phyloP scores from a whole-genome alignment of 2,113 vertebrate genomes.

The Malurus elegans region DNA sequence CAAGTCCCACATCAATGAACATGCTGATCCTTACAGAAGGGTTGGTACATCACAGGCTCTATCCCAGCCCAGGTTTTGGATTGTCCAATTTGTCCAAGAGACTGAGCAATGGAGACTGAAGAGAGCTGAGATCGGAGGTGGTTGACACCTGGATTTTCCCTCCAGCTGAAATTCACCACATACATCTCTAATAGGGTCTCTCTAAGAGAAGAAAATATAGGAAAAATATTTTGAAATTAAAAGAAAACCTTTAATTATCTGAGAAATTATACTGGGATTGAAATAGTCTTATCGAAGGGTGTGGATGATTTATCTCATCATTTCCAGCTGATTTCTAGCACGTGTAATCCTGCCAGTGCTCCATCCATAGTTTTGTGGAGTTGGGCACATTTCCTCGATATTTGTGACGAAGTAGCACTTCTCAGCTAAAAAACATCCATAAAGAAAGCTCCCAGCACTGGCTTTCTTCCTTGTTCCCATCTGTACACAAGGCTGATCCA shows the following conservation, averaged over 20 bases:
- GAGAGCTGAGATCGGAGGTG: background rate
- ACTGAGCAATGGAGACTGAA: background rate
- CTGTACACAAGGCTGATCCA: background rate
- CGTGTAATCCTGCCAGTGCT: background rate
- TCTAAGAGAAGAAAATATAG: background rate
- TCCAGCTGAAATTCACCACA: background rate
- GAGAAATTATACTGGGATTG: background rate
- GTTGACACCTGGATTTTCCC: background rate
- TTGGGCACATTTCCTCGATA: background rate
- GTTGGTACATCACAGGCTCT: background rate
- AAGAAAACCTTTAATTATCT: background rate
- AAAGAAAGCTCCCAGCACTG: background rate
- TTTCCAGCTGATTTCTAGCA: background rate
- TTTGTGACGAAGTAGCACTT: background rate
- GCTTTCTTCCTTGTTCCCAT: background rate
- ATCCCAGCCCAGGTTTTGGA: background rate
- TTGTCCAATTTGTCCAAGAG: accelerated
- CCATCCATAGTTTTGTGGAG: background rate
- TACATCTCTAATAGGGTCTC: background rate
- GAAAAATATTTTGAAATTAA: background rate
- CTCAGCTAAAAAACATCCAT: background rate
- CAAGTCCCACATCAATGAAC: background rate
- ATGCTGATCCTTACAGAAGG: background rate
- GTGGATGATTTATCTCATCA: background rate
- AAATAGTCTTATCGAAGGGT: background rate